These are phyloP conservation scores for Cottoperca gobio DNA, from an alignment of 2,797 vertebrate species.

Conservation along the genomic window DNA sequence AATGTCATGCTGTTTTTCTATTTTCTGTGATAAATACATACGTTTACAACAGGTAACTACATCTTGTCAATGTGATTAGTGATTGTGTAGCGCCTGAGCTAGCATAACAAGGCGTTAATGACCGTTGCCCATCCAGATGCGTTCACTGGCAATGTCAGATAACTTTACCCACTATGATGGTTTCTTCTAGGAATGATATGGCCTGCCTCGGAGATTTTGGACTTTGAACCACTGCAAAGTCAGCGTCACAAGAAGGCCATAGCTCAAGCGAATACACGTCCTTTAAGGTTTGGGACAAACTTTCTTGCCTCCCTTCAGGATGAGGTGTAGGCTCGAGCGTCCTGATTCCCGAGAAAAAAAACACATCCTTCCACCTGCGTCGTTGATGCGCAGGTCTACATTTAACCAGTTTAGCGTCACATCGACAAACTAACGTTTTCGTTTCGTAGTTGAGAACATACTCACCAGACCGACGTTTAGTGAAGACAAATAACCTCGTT, in stretches of 20 bases:
- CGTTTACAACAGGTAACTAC: neutral
- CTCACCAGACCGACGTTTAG: slow-evolving; percentile 48
- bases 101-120: neutral
- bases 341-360: slow-evolving; percentile 1
- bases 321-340: slow-evolving; percentile 35
- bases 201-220: neutral
- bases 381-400: slow-evolving; percentile 48
- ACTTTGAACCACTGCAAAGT: slow-evolving; percentile 32
- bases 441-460: neutral
- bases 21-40: too few species aligned
- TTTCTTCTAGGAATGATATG: neutral
- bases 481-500: neutral
- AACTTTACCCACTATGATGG: neutral
- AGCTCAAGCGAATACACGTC: neutral
- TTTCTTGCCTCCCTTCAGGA: slow-evolving; percentile 21
- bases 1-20: too few species aligned
- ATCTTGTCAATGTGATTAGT: neutral
- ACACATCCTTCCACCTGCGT: slow-evolving; percentile 52
- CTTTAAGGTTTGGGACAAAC: slow-evolving; percentile 2
- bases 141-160: neutral
- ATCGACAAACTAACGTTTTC: neutral
- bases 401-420: slow-evolving; percentile 10
- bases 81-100: neutral
- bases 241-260: neutral
- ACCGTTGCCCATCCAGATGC: neutral